Evolutionary conservation across 2,888 invertebrate species (phyloP).

Genomic region (Limenitis arthemis): DNA sequence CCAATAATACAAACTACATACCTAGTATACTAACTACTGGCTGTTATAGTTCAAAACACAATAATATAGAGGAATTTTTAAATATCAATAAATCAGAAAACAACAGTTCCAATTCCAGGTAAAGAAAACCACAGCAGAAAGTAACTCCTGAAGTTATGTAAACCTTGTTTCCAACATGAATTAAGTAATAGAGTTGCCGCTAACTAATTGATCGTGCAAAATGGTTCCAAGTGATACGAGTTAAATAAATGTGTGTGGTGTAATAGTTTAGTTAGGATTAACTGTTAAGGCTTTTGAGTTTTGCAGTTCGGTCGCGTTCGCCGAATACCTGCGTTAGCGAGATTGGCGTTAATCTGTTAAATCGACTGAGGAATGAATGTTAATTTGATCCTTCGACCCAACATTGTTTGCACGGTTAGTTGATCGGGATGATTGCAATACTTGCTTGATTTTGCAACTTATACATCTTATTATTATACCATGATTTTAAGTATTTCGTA

Average conservation of each 20-base stretch:
- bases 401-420: conserved; percentile 29
- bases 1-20: too few relatives aligned
- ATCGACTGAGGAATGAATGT: conserved; percentile 52
- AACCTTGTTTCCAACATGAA: too few relatives aligned
- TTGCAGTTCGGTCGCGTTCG: conserved; percentile 46
- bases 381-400: conserved; percentile 45
- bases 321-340: conserved; percentile 37
- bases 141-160: too few relatives aligned
- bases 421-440: conserved; percentile 24
- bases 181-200: too few relatives aligned
- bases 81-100: too few relatives aligned
- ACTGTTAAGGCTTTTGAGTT: conserved; percentile 40
- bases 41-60: too few relatives aligned
- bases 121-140: too few relatives aligned
- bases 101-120: too few relatives aligned
- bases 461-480: not conserved
- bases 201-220: too few relatives aligned
- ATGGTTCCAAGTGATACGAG: conserved; percentile 40
- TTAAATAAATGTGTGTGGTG: conserved; percentile 59
- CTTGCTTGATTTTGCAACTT: conserved; percentile 8
- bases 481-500: too few relatives aligned
- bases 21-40: too few relatives aligned
- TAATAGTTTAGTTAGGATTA: conserved; percentile 62
- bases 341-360: conserved; percentile 58
- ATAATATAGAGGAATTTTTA: too few relatives aligned